Base-by-base conservation (phyloP, 2,888 invertebrate genomes). In the Drosophila neonasuta region DNA sequence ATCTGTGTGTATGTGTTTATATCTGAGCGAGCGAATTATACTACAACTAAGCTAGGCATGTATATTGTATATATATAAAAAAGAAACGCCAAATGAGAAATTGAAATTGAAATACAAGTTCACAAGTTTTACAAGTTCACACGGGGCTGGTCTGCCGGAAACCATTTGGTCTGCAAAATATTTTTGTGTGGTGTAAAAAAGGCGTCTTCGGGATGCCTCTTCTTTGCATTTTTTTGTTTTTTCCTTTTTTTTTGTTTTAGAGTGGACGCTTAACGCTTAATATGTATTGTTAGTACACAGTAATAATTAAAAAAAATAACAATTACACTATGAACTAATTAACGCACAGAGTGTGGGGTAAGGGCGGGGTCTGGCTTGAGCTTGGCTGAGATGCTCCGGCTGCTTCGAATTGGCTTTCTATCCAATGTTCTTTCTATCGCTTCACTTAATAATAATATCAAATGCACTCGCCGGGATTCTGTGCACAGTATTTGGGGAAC, bases 381-480 rank as follows among this genome's bases (percentile, higher is more conserved):
- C 24, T 34, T 54, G n/a, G 52, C 52, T 42, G 52, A 17, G 20
- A 9, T 50, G 20, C 46, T 13, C 36, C 56, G 48, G 20, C 45
- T 57, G 44, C 60, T 49, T 4, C 36, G 36, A 6, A 36, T 24
- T 24, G 6, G 24, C 6, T 6, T 1, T 24, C 24, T 0, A 24
- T 24, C 24, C 5, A 36, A 4, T n/a, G 4, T 36, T 4, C n/a
- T 2, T n/a, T 24, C 39, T 32, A n/a, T 39, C 44, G 20, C 55
- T 32, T 64, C 20, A 13, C 74, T 87, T 89, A 88, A 67, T 86
- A 79, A 73, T 87, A 88, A 83, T 90, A 90, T 91, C 91, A 91
- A 88, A 91, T 89, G 76, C 91, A 91, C 87, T 91, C 91, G 71
- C 90, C 91, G 44, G 90, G 91, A 85, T 91, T 91, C 87, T 91